Conservation (phyloP, 1,140 invertebrate species). For the Amphibalanus amphitrite region DNA sequence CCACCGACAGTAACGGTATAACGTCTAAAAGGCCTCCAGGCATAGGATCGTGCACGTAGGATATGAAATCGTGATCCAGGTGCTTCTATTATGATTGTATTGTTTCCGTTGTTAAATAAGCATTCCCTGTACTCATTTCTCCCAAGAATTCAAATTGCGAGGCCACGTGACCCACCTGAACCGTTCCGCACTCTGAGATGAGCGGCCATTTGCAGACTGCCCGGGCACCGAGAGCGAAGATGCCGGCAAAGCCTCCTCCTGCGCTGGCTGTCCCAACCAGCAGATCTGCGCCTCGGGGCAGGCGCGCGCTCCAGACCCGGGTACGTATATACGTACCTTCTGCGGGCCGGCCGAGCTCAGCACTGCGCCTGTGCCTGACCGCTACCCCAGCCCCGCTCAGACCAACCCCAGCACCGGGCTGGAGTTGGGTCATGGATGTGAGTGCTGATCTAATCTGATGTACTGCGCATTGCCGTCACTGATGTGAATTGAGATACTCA, state of each 20-base stretch:
- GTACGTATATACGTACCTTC: conserved; percentile 18
- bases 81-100: too few species aligned
- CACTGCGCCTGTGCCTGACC: not conserved
- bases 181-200: too few species aligned
- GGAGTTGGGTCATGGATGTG: not conserved
- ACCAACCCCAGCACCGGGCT: not conserved
- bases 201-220: conserved; percentile 45
- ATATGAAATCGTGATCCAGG: too few species aligned
- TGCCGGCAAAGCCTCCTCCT: conserved; percentile 82
- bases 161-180: too few species aligned
- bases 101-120: too few species aligned
- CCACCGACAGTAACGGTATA: too few species aligned
- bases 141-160: too few species aligned
- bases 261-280: conserved; percentile 95
- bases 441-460: not conserved
- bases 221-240: conserved; percentile 77
- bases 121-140: too few species aligned
- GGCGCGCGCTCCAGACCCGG: conserved; percentile 49
- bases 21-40: too few species aligned
- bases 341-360: too few species aligned
- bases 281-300: conserved; percentile 68
- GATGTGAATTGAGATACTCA: too few species aligned
- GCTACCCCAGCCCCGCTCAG: not conserved
- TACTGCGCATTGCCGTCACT: not conserved
- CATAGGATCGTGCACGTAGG: too few species aligned